Evolutionary conservation across 2,113 vertebrate genomes (phyloP).

Genomic region (Cottus gobio): DNA sequence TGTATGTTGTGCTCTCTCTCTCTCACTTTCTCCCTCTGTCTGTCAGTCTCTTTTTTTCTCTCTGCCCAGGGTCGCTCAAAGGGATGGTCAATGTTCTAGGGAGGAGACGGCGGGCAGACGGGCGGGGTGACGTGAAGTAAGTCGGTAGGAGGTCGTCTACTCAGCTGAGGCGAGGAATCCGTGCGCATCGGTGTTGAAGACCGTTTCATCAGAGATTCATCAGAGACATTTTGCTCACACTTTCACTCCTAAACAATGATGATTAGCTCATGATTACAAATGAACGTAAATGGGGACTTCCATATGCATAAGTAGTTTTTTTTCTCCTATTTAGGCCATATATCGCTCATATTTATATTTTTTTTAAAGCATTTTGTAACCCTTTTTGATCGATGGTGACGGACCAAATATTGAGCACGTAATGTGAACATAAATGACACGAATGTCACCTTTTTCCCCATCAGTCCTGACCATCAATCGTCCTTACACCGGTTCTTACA

Average conservation of each 20-base stretch:
- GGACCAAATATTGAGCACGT: neutral
- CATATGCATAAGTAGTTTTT: neutral
- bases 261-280: neutral
- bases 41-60: neutral
- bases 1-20: constrained; percentile 42
- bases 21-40: constrained; percentile 34
- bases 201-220: constrained; percentile 42
- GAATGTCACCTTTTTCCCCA: neutral
- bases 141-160: constrained; percentile 75
- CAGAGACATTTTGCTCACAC: constrained; percentile 1
- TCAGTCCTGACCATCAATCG: neutral
- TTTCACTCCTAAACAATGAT: constrained; percentile 15
- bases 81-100: constrained; percentile 67
- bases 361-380: neutral
- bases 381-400: constrained; percentile 1
- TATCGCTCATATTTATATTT: neutral
- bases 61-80: constrained; percentile 56
- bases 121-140: constrained; percentile 79
- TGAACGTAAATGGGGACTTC: neutral
- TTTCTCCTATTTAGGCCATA: neutral
- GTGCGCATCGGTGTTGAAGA: constrained; percentile 56
- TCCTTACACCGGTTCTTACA: neutral
- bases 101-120: constrained; percentile 78
- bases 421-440: neutral
- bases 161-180: constrained; percentile 59